Conservation (phyloP, 1,140 invertebrate genomes). For the Bombus sylvicola region DNA sequence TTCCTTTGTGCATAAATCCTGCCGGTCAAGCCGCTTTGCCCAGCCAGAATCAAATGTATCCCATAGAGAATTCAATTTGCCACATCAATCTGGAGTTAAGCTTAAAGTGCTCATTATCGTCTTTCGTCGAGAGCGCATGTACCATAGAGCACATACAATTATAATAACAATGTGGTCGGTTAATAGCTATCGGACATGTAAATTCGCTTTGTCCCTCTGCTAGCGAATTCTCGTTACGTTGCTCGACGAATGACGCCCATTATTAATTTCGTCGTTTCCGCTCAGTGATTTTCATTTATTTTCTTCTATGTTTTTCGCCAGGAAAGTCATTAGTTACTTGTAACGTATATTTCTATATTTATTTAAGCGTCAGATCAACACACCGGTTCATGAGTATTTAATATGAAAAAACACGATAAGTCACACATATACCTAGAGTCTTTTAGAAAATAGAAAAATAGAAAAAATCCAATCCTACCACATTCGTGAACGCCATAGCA, state of each 20-base stretch:
- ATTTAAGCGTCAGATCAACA: background rate
- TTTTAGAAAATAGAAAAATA: no score
- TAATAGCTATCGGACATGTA: conserved; percentile 32
- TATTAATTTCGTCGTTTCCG: background rate
- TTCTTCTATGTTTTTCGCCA: background rate
- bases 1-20: conserved; percentile 62
- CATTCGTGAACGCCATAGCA: no score
- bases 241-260: background rate
- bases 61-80: conserved; percentile 56
- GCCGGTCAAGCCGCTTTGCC: conserved; percentile 49
- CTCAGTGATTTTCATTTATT: background rate
- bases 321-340: background rate
- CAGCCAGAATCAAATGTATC: conserved; percentile 56
- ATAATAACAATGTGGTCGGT: conserved; percentile 42
- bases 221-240: conserved; percentile 18
- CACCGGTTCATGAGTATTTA: no score
- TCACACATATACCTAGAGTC: no score
- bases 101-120: conserved; percentile 55
- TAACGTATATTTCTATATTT: background rate
- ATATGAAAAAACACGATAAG: no score
- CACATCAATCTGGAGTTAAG: conserved; percentile 42
- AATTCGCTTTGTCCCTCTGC: background rate
- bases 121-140: conserved; percentile 5
- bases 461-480: background rate
- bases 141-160: conserved; percentile 15